Conservation (phyloP, 92 coral and sea anemone genomes). For the Palythoa caribaeorum region DNA sequence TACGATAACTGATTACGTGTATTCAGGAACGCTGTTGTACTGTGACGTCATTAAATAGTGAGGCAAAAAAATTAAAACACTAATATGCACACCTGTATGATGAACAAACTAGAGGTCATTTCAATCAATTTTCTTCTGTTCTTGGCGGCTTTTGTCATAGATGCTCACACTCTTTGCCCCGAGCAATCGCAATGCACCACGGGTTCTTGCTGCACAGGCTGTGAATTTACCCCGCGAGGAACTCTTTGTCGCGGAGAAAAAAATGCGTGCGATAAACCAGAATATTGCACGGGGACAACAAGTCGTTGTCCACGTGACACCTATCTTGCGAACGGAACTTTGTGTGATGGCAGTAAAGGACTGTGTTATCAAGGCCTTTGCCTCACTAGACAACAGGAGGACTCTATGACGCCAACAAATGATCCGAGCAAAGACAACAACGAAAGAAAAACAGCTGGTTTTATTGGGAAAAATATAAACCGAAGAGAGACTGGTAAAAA, state of each 20-base stretch:
- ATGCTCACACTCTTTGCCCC: neutral
- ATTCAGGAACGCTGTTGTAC: neutral
- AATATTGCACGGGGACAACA: constrained; percentile 56
- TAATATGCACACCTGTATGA: neutral
- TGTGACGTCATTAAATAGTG: neutral
- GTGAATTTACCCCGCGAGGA: constrained; percentile 30
- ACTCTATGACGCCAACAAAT: neutral
- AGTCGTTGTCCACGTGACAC: constrained; percentile 42
- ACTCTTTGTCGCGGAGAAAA: constrained; percentile 48
- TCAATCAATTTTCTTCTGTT: neutral
- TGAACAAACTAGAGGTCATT: neutral
- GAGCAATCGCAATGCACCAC: constrained; percentile 18
- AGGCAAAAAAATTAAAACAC: neutral
- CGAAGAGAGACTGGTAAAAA: neutral
- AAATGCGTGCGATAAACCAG: constrained; percentile 55
- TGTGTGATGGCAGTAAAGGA: neutral
- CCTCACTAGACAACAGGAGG: neutral
- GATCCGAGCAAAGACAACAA: neutral
- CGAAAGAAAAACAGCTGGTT: neutral
- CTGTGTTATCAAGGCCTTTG: constrained; percentile 51
- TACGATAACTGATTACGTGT: too few species aligned
- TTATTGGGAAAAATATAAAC: neutral
- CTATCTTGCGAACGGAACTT: constrained; percentile 33
- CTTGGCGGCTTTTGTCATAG: neutral
- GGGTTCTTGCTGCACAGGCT: constrained; percentile 52